phyloP scores from a whole-genome alignment of 2,888 invertebrate genomes.

The Pandemis heparana region DNA sequence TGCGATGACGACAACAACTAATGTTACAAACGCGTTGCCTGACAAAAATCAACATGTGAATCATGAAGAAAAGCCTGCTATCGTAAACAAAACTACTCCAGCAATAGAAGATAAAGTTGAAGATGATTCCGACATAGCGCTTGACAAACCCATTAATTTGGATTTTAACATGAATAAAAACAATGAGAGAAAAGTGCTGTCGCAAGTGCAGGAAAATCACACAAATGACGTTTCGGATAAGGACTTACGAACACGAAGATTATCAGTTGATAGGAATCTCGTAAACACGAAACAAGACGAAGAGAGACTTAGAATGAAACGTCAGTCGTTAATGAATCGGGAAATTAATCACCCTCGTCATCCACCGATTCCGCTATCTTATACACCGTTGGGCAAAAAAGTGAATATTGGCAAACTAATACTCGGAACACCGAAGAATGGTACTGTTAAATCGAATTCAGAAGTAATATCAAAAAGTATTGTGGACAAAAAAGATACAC shows the following conservation, averaged over 20 bases:
- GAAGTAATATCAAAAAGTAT: constrained; percentile 2
- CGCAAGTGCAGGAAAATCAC: constrained; percentile 65
- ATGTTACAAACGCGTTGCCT: constrained; percentile 10
- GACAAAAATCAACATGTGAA: constrained; percentile 2
- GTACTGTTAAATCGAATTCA: constrained; percentile 2
- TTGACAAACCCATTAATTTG: constrained; percentile 6
- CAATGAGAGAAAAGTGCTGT: constrained; percentile 56
- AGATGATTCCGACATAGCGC: neutral
- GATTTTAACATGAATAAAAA: constrained; percentile 39
- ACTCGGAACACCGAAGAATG: constrained; percentile 23
- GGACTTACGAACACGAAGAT: constrained; percentile 44
- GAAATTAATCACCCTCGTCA: constrained; percentile 55
- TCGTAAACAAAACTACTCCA: neutral
- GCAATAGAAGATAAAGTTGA: constrained; percentile 3
- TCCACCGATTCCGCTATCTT: constrained; percentile 66
- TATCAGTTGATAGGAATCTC: constrained; percentile 43
- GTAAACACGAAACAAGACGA: constrained; percentile 48
- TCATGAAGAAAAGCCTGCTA: neutral
- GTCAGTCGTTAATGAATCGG: constrained; percentile 67
- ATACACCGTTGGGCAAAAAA: constrained; percentile 52
- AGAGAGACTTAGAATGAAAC: constrained; percentile 65
- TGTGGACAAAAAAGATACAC: constrained; percentile 4
- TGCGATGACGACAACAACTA: constrained; percentile 51
- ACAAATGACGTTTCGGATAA: constrained; percentile 32
- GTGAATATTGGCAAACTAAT: constrained; percentile 24